Evolutionary conservation across 1,140 invertebrate species (phyloP), one percentile per base, ranked within the genome.

Genomic region (Zophobas atratus): DNA sequence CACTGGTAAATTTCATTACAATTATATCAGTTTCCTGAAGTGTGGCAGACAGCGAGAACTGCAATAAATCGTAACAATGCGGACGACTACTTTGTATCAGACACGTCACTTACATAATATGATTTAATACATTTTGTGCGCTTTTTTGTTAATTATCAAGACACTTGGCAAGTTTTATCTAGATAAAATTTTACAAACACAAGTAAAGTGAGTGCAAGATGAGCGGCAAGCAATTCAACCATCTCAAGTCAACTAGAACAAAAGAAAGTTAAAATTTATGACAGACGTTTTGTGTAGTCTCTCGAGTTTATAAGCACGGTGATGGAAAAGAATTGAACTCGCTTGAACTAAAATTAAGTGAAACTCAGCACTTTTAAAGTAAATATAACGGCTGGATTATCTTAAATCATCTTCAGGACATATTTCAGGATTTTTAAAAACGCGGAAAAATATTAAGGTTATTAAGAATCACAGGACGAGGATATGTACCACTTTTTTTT

Each of bases 261-360:
- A 67, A 67, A 60, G 56, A 6, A 60, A 67, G 60, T 67, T 67
- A 67, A 67, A 67, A 67, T 67, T 67, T 67, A 67, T 67, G 60
- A 67, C 60, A 43, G 60, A 67, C 60, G 56, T 43, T 63, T 67
- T 67, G 60, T 67, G 60, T 39, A 67, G 60, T 67, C 60, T 39
- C 35, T 32, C 38, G 60, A 67, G 39, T 43, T 67, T 43, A 36
- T 43, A 43, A 67, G 60, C 60, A 43, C 38, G 20, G 38, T 67
- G 60, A 67, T 67, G 60, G 60, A 43, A 67, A 67, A 55, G 39
- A 43, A 67, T 20, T 43, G 38, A 67, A 67, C 43, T 67, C 39
- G n/a, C 5, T 8, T 20, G 6, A 41, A 41, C 39, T 67, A n/a
- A 43, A 67, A 67, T 67, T 67, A 43, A 67, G 39, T 41, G 38